Conservation (phyloP, 2,797 vertebrate genomes). For the Parambassis ranga region DNA sequence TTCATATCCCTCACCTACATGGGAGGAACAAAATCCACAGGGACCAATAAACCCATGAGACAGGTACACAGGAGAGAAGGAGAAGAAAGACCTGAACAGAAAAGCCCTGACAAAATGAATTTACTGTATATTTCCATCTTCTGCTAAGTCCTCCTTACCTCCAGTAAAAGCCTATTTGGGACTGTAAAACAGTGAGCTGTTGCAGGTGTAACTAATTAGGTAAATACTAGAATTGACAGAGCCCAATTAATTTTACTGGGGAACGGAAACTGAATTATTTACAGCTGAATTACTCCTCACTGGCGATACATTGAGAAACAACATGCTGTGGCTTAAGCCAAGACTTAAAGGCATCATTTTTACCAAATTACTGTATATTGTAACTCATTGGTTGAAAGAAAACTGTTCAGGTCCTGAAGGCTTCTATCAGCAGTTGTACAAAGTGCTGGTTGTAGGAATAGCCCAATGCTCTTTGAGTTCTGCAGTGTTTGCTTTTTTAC, state of each 20-base stretch:
- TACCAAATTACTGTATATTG: constrained; percentile 8
- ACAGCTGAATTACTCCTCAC: constrained; percentile 53
- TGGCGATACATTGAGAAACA: constrained; percentile 39
- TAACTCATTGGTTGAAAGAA: constrained; percentile 27
- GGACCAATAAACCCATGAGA: constrained; percentile 43
- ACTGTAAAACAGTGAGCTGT: constrained; percentile 28
- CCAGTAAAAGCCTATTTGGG: constrained; percentile 30
- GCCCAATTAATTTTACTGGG: constrained; percentile 53
- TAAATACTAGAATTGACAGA: constrained; percentile 60
- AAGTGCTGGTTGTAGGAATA: background rate
- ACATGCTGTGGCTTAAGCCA: constrained; percentile 8
- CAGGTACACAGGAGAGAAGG: background rate
- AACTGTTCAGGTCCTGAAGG: background rate
- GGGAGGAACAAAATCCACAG: constrained; percentile 38
- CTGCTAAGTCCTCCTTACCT: constrained; percentile 10
- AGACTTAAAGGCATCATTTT: constrained; percentile 28
- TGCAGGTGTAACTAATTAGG: constrained; percentile 58
- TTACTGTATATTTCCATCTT: constrained; percentile 9
- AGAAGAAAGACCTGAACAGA: constrained; percentile 7
- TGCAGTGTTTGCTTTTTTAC: background rate
- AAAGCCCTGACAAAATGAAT: constrained; percentile 25
- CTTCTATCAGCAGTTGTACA: constrained; percentile 9
- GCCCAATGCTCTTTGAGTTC: background rate
- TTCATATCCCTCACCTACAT: constrained; percentile 27
- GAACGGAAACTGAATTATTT: constrained; percentile 60